These are phyloP conservation scores for Cheirogaleus major DNA, from an alignment of 2,797 vertebrate genomes.

Conservation along the genomic window DNA sequence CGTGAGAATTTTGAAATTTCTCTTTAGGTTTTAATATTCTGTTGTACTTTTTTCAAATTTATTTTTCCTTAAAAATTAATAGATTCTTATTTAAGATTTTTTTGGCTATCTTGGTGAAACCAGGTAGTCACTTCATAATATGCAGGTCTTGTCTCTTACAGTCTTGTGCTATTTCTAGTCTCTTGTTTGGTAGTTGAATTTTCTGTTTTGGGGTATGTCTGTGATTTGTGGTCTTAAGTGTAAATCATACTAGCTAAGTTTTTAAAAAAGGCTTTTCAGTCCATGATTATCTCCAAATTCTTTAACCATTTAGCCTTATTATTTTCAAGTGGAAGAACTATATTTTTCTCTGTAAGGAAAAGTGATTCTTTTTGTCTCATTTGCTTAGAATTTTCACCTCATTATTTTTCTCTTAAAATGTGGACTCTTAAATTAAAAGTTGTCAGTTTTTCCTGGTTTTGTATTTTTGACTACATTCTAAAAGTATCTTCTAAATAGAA, in stretches of 20 bases:
- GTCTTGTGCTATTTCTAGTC: background rate
- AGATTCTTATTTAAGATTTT: background rate
- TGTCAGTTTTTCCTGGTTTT: background rate
- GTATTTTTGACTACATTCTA: conserved; percentile 4
- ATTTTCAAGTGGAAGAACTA: background rate
- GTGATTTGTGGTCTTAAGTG: background rate
- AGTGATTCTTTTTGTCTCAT: background rate
- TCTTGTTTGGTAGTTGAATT: conserved; percentile 3
- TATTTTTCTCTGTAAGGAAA: conserved; percentile 4
- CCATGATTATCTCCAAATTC: background rate
- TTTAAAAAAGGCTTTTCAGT: background rate
- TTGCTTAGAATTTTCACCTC: background rate
- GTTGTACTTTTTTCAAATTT: background rate
- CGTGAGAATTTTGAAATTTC: background rate
- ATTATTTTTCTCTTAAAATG: conserved; percentile 9
- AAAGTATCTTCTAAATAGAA: conserved; percentile 24
- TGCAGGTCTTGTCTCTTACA: background rate
- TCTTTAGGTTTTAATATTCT: background rate
- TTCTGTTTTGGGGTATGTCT: background rate
- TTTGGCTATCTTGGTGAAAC: background rate
- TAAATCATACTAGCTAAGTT: conserved; percentile 1
- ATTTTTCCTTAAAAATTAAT: background rate
- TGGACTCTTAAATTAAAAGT: background rate
- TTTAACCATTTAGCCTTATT: conserved; percentile 25
- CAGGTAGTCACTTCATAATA: background rate